Evolutionary conservation across 2,113 vertebrate species (phyloP).

Genomic region (Pomatostomus ruficeps): DNA sequence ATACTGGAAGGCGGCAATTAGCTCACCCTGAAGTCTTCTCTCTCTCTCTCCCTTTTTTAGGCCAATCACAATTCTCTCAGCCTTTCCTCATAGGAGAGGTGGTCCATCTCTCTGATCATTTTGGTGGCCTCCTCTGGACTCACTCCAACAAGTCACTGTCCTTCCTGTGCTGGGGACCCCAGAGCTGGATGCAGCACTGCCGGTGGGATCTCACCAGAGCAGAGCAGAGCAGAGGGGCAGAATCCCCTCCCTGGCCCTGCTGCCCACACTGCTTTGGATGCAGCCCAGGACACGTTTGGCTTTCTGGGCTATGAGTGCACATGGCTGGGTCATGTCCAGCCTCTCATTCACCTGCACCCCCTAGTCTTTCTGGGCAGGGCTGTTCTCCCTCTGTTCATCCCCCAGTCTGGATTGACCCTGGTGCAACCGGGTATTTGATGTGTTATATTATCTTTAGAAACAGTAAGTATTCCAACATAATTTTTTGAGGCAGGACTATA

Average conservation of each 20-base stretch:
- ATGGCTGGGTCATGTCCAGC: background rate
- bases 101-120: fast-evolving
- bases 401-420: fast-evolving
- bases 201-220: background rate
- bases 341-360: too few species aligned
- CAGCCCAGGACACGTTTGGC: fast-evolving
- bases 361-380: fast-evolving
- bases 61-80: fast-evolving
- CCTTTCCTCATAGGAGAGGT: background rate
- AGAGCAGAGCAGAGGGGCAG: background rate
- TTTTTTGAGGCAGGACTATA: background rate
- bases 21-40: background rate
- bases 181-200: background rate
- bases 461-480: background rate
- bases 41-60: background rate
- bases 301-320: background rate
- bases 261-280: background rate
- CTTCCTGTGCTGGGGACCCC: background rate
- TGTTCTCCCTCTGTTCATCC: background rate
- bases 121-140: background rate
- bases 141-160: fast-evolving
- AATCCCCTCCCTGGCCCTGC: background rate
- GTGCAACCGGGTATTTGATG: background rate
- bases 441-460: background rate
- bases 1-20: background rate